Conservation (phyloP, 2,113 vertebrate species). For the Mungos mungo region DNA sequence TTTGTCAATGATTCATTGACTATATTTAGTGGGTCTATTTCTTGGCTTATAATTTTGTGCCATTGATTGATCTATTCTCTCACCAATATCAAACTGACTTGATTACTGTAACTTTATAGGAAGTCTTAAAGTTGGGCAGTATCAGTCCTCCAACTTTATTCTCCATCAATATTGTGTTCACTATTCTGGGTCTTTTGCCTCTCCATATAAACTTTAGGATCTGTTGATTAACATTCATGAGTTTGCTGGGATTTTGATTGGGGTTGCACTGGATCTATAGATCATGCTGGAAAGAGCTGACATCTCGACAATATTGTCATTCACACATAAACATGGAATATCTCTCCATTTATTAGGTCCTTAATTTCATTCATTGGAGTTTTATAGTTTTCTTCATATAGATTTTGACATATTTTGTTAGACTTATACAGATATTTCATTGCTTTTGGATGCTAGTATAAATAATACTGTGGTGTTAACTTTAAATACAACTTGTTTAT, state of each 20-base stretch:
- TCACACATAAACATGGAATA: not conserved
- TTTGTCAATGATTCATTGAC: not conserved
- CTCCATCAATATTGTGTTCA: not conserved
- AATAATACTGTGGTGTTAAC: not conserved
- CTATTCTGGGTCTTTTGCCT: not conserved
- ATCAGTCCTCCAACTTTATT: not conserved
- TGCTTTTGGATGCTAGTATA: not conserved
- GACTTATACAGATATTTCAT: not conserved
- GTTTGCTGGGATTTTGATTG: not conserved
- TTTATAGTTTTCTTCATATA: not conserved
- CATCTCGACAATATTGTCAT: not conserved
- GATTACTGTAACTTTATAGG: not conserved
- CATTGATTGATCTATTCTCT: not conserved
- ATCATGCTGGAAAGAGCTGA: not conserved
- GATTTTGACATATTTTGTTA: not conserved
- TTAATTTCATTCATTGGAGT: not conserved
- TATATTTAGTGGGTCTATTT: not conserved
- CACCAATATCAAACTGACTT: not conserved
- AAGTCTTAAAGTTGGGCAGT: not conserved
- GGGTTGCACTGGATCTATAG: not conserved
- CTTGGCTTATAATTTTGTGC: not conserved
- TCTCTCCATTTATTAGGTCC: not conserved
- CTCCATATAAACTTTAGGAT: not conserved
- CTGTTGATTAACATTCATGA: not conserved
- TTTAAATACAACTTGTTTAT: not conserved